Evolutionary conservation across 2,113 vertebrate species (phyloP), one percentile per base, ranked within the genome.

Genomic region (Brachyistius frenatus): DNA sequence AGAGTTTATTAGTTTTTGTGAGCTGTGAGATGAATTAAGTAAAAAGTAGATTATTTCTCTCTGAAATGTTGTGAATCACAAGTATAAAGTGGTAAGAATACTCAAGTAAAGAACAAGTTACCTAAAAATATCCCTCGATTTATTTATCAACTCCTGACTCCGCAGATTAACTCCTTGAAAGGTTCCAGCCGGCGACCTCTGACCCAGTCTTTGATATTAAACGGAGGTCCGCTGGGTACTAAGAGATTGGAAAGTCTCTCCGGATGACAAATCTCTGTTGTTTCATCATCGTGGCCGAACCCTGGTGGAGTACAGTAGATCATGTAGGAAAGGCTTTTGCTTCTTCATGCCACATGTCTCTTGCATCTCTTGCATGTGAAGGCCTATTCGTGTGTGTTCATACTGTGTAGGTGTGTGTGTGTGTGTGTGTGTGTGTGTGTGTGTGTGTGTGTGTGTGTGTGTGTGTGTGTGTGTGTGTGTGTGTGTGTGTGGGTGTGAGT

Each of bases 341-440:
- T 41, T 7, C 70, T 35, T 74, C 15, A 49, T 60, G 14, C 16
- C 15, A 23, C 23, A 23, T 23, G 23, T 23, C 23, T 23, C 23
- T 23, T 23, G 23, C 37, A 5, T 60, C 36, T 57, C 55, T 30
- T n/a, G n/a, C 90, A 71, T 86, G 85, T 84, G 49, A 80, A 37
- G 58, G 56, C 66, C 56, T 87, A 88, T 69, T 5, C 30, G 23
- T 67, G 41, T 76, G 74, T 64, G 67, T 58, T 81, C 50, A 35
- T 53, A 4, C 53, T 41, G 36, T 73, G 77, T 72, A 30, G 52
- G 68, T 58, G 79, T 62, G 72, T 72, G 72, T 7, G 53, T 35
- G 10, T 64, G 50, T 44, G 53, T 37, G 10, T 37, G 58, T 31
- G 58, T 53, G n/a, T 33, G 35, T 35, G 23, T 33, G 30, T 68